Conservation (phyloP, 2,888 invertebrate genomes). For the Drosophila affinis region DNA sequence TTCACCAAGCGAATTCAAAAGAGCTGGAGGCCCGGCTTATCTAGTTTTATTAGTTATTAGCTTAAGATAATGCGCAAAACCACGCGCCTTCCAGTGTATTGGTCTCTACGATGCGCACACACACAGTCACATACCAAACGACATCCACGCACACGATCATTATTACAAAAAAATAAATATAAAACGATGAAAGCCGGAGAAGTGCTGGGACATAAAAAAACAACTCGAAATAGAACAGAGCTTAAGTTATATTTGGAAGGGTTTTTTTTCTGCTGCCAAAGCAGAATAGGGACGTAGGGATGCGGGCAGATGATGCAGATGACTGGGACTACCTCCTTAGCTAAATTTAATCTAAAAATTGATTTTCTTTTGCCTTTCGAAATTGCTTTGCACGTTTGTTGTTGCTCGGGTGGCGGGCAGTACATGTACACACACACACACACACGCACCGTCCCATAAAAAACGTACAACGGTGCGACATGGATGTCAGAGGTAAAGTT, state of each 20-base stretch:
- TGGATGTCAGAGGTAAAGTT: background rate
- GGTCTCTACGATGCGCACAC: background rate
- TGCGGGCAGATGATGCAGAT: too few species aligned
- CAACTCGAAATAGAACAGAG: background rate
- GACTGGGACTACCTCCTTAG: constrained; percentile 12
- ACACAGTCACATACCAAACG: background rate
- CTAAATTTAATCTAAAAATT: constrained; percentile 34
- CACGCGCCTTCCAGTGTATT: background rate
- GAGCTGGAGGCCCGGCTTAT: background rate
- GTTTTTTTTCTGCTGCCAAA: too few species aligned
- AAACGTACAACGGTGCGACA: background rate
- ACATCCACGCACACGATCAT: constrained; percentile 2
- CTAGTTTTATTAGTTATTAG: constrained; percentile 24
- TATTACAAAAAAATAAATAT: background rate
- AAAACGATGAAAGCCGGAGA: background rate
- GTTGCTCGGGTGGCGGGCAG: constrained; percentile 69
- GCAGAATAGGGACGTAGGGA: too few species aligned
- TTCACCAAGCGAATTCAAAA: constrained; percentile 25
- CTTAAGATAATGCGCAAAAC: constrained; percentile 5
- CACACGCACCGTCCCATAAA: background rate
- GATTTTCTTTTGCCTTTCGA: constrained; percentile 47
- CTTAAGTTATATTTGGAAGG: background rate
- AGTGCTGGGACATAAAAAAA: background rate
- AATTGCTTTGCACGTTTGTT: constrained; percentile 15
- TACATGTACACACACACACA: background rate